Evolutionary conservation across 1,140 invertebrate species (phyloP), one percentile per base, ranked within the genome.

Genomic region (Sitobion miscanthi): DNA sequence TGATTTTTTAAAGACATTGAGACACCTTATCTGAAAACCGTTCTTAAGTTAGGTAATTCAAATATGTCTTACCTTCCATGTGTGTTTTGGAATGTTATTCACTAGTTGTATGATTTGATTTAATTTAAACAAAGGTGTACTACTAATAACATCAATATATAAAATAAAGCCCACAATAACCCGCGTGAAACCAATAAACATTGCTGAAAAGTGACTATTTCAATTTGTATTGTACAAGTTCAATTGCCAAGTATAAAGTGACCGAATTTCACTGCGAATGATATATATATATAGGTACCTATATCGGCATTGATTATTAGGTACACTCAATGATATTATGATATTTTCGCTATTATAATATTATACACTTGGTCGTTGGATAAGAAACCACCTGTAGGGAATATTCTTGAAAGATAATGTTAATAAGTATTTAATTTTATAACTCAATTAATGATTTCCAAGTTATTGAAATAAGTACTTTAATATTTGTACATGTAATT

Each of bases 31-130:
- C 25, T 69, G 62, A 77, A 49, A 45, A n/a, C 9, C 0, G 20
- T n/a, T 88, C 20, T 52, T 52, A 30, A 89, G 11, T 89, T 89
- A n/a, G 23, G 42, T 42, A 42, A 42, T n/a, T 90, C 8, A 42
- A 45, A 90, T 77, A 69, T 69, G 20, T 90, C 57, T 90, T 90
- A 90, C 89, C 89, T 62, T 90, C 89, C 89, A 90, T 38, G 57
- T 20, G 14, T 42, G 35, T 7, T 90, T 90, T n/a, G 89, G 89
- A 45, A 20, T 45, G 38, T 6, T 47, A 90, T 90, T 90, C 54
- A 90, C 38, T 45, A 30, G 9, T 11, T 90, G 38, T 69, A 69
- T 90, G 30, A 90, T 90, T 4, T 20, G 30, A 30, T 69, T 42
- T 3, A 42, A 2, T 35, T 62, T 6, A 45, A 69, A 30, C 7